Percentiles rank a stretch among this genome's conserved stretches.
These are phyloP conservation scores for Rhodeus uyekii DNA, from an alignment of 2,797 vertebrate species.

Conservation along the genomic window DNA sequence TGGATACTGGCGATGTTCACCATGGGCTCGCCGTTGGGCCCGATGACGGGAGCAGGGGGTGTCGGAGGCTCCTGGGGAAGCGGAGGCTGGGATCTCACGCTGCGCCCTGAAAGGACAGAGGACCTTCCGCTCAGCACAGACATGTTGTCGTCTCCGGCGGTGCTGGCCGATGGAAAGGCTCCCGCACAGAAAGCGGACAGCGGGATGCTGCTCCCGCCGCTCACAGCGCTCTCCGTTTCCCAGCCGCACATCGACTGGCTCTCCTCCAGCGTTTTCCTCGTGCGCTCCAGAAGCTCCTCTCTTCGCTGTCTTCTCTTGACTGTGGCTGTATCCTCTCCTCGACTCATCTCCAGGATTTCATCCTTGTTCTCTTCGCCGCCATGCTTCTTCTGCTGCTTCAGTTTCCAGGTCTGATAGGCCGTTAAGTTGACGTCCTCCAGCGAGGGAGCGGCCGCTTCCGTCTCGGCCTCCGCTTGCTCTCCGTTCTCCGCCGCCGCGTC, in stretches of 20 bases:
- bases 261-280: conserved; percentile 87
- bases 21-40: conserved; percentile 82
- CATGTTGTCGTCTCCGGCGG: conserved; percentile 76
- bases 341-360: conserved; percentile 85
- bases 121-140: conserved; percentile 86
- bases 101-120: conserved; percentile 72
- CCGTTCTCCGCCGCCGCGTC: conserved; percentile 70
- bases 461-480: conserved; percentile 48
- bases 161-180: conserved; percentile 66
- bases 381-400: conserved; percentile 85
- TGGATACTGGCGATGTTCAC: conserved; percentile 91
- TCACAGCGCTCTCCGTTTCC: conserved; percentile 81
- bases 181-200: conserved; percentile 87
- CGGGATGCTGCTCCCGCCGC: conserved; percentile 78
- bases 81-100: conserved; percentile 59
- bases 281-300: conserved; percentile 87
- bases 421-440: conserved; percentile 83
- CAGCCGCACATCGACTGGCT: conserved; percentile 89
- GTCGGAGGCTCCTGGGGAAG: conserved; percentile 59
- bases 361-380: conserved; percentile 82
- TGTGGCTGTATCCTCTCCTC: conserved; percentile 78
- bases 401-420: conserved; percentile 95
- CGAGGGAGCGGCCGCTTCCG: conserved; percentile 61
- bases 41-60: conserved; percentile 70
- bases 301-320: conserved; percentile 85